phyloP scores from a whole-genome alignment of 2,113 vertebrate genomes.

The Chrysemys picta region DNA sequence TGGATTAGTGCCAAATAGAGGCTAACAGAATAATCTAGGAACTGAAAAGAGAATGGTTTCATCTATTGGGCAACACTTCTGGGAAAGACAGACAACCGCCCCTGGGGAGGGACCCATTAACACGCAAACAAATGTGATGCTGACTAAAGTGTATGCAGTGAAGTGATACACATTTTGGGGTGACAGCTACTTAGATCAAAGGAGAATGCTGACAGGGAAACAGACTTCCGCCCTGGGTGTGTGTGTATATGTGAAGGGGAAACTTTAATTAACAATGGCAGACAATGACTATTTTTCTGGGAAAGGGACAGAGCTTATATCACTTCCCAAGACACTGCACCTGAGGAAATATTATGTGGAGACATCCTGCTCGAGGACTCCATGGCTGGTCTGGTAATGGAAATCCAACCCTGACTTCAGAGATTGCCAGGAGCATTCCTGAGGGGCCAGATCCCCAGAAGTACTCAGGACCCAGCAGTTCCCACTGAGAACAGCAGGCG shows the following conservation, averaged over 20 bases:
- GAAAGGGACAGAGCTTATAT: slow-evolving; percentile 32
- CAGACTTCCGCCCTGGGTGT: slow-evolving; percentile 45
- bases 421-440: not conserved
- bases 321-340: slow-evolving; percentile 59
- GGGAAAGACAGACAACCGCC: slow-evolving; percentile 42
- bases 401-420: slow-evolving; percentile 31
- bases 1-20: not conserved
- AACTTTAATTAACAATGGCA: slow-evolving; percentile 70
- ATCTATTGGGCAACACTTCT: slow-evolving; percentile 45
- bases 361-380: slow-evolving; percentile 37
- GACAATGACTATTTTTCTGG: slow-evolving; percentile 65
- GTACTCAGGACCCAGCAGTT: not conserved
- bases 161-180: slow-evolving; percentile 58
- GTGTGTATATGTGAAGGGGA: slow-evolving; percentile 7
- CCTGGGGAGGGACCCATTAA: slow-evolving; percentile 58
- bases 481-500: not conserved
- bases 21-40: not conserved
- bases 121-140: slow-evolving; percentile 67
- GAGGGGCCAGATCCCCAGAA: not conserved
- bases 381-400: slow-evolving; percentile 22
- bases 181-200: slow-evolving; percentile 70
- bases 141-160: slow-evolving; percentile 59
- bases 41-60: slow-evolving; percentile 53
- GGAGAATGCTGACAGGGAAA: slow-evolving; percentile 61
- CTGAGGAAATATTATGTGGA: slow-evolving; percentile 68